phyloP scores from a whole-genome alignment of 53 echinoderm and acorn worm species.

The Pentamera pediparva region DNA sequence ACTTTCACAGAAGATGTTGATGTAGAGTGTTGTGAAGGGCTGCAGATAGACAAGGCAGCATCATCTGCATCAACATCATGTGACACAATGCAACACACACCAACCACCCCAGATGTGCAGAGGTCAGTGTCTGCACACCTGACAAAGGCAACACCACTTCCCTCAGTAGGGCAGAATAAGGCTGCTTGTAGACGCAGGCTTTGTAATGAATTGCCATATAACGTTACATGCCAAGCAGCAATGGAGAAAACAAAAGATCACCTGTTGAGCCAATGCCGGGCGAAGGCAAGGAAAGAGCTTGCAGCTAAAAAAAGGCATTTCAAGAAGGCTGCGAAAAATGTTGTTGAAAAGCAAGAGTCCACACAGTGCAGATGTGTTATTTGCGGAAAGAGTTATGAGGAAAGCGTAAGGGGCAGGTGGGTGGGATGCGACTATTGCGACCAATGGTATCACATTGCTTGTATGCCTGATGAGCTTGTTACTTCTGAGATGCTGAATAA shows the following conservation, averaged over 20 bases:
- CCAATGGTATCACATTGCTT: background rate
- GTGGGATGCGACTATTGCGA: constrained; percentile 5
- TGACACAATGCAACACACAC: background rate
- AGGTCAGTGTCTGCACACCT: background rate
- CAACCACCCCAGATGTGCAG: background rate
- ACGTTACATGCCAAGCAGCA: background rate
- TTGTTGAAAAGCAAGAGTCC: background rate
- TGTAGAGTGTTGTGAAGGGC: no score
- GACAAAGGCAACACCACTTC: background rate
- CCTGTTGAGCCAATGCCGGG: background rate
- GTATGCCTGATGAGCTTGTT: constrained; percentile 5
- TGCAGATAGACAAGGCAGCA: background rate
- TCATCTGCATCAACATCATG: background rate
- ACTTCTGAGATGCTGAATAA: background rate
- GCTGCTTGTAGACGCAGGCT: background rate
- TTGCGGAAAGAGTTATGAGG: background rate
- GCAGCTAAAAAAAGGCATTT: background rate
- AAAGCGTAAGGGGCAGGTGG: constrained; percentile 16
- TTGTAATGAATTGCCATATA: background rate
- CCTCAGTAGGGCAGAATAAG: background rate
- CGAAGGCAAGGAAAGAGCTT: background rate
- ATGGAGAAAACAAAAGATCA: background rate
- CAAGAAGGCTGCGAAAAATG: background rate
- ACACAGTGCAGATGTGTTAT: background rate
- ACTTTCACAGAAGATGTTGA: background rate